Base-by-base conservation (phyloP, 2,888 invertebrate genomes). In the Limenitis camilla region DNA sequence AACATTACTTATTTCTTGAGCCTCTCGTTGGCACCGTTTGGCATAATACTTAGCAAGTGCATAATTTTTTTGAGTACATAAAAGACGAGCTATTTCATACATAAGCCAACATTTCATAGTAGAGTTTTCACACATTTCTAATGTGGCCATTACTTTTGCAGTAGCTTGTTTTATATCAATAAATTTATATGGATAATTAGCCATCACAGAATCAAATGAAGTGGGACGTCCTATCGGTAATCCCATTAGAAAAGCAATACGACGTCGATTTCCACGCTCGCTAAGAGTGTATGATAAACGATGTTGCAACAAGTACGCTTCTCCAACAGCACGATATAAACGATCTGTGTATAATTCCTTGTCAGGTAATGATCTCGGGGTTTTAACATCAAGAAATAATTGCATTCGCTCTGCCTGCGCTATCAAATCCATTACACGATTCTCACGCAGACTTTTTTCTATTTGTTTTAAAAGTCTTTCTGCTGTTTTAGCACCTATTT, bases 171-270 rank as follows among this genome's bases (percentile, higher is more conserved):
- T 78, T 40, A 79, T 74, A 57, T 86, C 83, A 40, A 80, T 72
- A 45, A 84, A 85, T 60, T 84, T 86, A 60, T 80, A 76, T 29
- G 86, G 86, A 68, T 82, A 85, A 55, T 70, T 81, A 6, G 83
- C 85, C 72, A 86, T 78, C 0, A 87, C 86, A n/a, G 87, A 87
- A 60, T 87, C 87, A 61, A 78, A 86, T 5, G 86, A 86, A 9
- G 66, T 74, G 0, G 86, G 81, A 2, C 87, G 76, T 1, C 82
- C 82, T 0, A 78, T 71, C 0, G 81, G 75, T 27, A 86, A 64
- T 2, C 87, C 86, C 83, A 87, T 84, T 4, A 87, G 73, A 64
- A 84, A 86, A 36, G 83, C 83, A 39, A 87, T 79, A 46, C 87
- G 78, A 3, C 87, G 79, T 29, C 83, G 72, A 61, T 86, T 86